Evolutionary conservation across 2,888 invertebrate genomes (phyloP).

Genomic region (Diarsia brunnea): DNA sequence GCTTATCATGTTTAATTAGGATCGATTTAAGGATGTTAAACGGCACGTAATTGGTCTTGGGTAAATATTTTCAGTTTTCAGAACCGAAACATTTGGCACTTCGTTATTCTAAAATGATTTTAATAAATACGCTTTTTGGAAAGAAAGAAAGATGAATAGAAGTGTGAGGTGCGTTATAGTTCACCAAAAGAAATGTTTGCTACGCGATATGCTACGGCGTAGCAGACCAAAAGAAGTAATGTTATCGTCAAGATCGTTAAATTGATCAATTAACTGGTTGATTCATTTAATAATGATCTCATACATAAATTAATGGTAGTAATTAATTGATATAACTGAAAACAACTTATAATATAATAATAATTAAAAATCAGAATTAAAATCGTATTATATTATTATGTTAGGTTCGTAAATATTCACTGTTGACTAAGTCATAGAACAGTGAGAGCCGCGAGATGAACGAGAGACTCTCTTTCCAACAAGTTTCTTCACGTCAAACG

Average conservation of each 20-base stretch:
- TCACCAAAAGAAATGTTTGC: background rate
- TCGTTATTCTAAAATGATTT: background rate
- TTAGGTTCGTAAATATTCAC: background rate
- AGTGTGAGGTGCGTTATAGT: background rate
- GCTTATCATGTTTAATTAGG: conserved; percentile 33
- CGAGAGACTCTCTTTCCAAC: background rate
- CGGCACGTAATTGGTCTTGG: background rate
- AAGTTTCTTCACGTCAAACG: background rate
- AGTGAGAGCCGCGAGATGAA: background rate
- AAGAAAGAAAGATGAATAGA: background rate
- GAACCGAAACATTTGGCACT: background rate
- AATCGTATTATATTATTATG: background rate
- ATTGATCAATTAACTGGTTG: background rate
- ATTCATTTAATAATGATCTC: background rate
- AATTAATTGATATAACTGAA: background rate
- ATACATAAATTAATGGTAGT: background rate
- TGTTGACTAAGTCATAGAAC: background rate
- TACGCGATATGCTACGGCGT: conserved; percentile 20
- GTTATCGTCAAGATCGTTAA: background rate
- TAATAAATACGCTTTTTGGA: background rate
- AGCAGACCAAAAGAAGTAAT: background rate
- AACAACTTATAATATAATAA: too few species aligned
- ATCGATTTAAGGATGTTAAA: conserved; percentile 17
- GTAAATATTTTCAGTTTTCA: background rate
- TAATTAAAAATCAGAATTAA: too few species aligned